phyloP scores from a whole-genome alignment of 2,113 vertebrate genomes.

The Mesoclemmys tuberculata region DNA sequence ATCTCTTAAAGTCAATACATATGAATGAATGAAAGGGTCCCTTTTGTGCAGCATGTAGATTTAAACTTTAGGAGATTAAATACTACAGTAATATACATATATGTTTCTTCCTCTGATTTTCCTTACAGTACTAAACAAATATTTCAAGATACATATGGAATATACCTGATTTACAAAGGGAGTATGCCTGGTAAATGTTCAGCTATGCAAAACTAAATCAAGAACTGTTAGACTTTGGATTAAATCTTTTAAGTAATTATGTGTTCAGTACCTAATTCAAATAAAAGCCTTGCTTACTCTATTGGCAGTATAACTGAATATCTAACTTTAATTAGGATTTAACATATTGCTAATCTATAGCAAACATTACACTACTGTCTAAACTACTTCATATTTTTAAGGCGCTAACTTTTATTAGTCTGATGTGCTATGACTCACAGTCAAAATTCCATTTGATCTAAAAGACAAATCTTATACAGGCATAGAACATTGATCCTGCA shows the following conservation, averaged over 20 bases:
- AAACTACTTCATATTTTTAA: neutral
- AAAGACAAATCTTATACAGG: accelerated
- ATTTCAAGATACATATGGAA: neutral
- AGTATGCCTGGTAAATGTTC: neutral
- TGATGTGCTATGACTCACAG: neutral
- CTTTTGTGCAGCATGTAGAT: neutral
- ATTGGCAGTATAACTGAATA: neutral
- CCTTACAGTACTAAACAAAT: neutral
- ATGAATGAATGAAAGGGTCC: neutral
- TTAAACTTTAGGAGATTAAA: neutral
- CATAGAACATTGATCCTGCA: neutral
- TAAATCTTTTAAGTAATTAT: neutral
- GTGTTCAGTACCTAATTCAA: neutral
- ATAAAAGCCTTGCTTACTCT: neutral
- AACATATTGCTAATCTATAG: neutral
- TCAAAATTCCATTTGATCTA: neutral
- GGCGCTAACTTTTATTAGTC: neutral
- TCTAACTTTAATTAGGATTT: neutral
- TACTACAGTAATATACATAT: neutral
- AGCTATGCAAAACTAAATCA: neutral
- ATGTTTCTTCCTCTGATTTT: neutral
- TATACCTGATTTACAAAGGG: neutral
- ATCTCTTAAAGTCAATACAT: neutral
- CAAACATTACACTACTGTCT: neutral
- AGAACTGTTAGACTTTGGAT: neutral